Evolutionary conservation across 2,888 invertebrate genomes (phyloP).

Genomic region (Hemistola chrysoprasaria): DNA sequence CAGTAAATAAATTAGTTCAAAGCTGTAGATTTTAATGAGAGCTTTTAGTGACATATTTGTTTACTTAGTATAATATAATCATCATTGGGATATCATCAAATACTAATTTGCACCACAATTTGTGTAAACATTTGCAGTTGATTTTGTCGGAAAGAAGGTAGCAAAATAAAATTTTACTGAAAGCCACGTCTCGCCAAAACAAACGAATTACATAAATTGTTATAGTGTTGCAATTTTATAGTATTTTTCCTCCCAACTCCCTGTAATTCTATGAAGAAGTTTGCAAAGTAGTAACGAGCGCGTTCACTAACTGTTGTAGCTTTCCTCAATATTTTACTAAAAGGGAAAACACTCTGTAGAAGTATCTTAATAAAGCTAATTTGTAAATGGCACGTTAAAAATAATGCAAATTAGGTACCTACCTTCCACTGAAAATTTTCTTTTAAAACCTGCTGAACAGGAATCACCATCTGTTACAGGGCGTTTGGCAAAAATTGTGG

Average conservation of each 20-base stretch:
- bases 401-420: conserved; percentile 22
- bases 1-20: too few species aligned
- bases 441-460: conserved; percentile 13
- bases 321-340: conserved; percentile 16
- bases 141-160: too few species aligned
- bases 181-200: conserved; percentile 1
- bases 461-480: conserved; percentile 17
- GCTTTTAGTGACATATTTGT: too few species aligned
- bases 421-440: conserved; percentile 14
- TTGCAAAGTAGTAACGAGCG: conserved; percentile 6
- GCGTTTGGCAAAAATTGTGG: conserved; percentile 7
- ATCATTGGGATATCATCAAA: too few species aligned
- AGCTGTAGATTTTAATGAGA: too few species aligned
- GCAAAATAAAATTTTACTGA: too few species aligned
- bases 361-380: conserved; percentile 16
- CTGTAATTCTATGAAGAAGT: conserved; percentile 13
- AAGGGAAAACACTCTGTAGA: conserved; percentile 12
- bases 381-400: conserved; percentile 20
- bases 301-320: conserved; percentile 1
- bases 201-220: conserved; percentile 10
- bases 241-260: conserved; percentile 7
- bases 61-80: too few species aligned
- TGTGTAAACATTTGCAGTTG: too few species aligned
- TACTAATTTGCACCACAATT: too few species aligned
- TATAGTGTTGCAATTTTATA: conserved; percentile 8